A percentile compares a stretch with the other conserved stretches of the same genome.
Evolutionary conservation across 2,888 invertebrate species (phyloP).

Genomic region (Lochmaea crataegi): DNA sequence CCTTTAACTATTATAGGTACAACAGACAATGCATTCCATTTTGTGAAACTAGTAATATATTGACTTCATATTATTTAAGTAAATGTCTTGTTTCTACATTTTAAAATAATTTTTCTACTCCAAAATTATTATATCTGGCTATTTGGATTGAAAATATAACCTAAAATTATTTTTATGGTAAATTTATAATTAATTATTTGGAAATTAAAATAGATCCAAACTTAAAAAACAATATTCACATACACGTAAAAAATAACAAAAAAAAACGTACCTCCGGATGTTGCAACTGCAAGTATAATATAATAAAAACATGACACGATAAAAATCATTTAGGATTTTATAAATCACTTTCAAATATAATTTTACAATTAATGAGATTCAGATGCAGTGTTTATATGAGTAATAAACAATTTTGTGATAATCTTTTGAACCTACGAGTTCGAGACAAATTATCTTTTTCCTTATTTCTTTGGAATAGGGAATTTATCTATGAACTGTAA

Average conservation of each 20-base stretch:
- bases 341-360: background rate
- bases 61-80: no score
- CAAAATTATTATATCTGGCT: no score
- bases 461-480: background rate
- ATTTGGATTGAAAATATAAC: no score
- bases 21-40: no score
- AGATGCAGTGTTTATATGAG: background rate
- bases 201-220: background rate
- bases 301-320: background rate
- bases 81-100: no score
- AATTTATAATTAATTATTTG: no score
- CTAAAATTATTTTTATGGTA: no score
- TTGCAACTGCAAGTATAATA: background rate
- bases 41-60: no score
- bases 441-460: background rate
- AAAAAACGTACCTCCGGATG: slow-evolving; percentile 1
- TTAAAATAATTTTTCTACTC: no score
- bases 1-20: no score
- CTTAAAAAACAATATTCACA: background rate
- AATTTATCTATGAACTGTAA: background rate
- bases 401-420: slow-evolving; percentile 5
- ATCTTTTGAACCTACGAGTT: slow-evolving; percentile 2
- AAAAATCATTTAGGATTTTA: background rate
- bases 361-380: background rate
- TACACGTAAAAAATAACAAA: background rate